Percentiles rank a stretch among this genome's conserved stretches.
Conservation (phyloP, 1,140 invertebrate genomes). For the Atopsyche davidsoni region DNA sequence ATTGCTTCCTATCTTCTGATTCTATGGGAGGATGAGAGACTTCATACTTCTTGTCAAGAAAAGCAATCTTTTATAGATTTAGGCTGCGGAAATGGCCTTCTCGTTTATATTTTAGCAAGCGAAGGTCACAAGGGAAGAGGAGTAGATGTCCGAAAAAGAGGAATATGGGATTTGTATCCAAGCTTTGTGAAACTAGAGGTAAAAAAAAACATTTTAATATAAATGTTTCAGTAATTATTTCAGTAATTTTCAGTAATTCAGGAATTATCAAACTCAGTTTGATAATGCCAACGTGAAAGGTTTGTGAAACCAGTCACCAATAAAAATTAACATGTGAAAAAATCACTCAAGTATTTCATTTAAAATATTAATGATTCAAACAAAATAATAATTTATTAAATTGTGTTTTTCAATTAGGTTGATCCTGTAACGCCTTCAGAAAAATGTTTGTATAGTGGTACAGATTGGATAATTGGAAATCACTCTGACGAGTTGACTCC, state of each 20-base stretch:
- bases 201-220: too few species aligned
- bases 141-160: conserved; percentile 81
- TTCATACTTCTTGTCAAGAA: conserved; percentile 35
- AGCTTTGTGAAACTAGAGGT: conserved; percentile 44
- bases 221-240: too few species aligned
- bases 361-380: too few species aligned
- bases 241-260: too few species aligned
- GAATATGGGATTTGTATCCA: conserved; percentile 84
- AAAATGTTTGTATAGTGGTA: conserved; percentile 63
- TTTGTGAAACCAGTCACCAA: too few species aligned
- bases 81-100: conserved; percentile 94
- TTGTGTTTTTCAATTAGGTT: conserved; percentile 43
- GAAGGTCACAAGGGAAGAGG: conserved; percentile 86
- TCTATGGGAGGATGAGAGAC: conserved; percentile 60
- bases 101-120: conserved; percentile 79
- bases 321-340: too few species aligned
- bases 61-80: conserved; percentile 82
- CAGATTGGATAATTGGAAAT: conserved; percentile 96
- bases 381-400: too few species aligned
- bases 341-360: too few species aligned
- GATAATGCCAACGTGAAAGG: too few species aligned
- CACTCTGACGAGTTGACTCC: conserved; percentile 98
- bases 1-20: conserved; percentile 89
- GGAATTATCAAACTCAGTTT: too few species aligned
- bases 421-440: conserved; percentile 64